A percentile compares a stretch with the other conserved stretches of the same genome.
Conservation (phyloP, 1,140 invertebrate species). For the Theocolax elegans region DNA sequence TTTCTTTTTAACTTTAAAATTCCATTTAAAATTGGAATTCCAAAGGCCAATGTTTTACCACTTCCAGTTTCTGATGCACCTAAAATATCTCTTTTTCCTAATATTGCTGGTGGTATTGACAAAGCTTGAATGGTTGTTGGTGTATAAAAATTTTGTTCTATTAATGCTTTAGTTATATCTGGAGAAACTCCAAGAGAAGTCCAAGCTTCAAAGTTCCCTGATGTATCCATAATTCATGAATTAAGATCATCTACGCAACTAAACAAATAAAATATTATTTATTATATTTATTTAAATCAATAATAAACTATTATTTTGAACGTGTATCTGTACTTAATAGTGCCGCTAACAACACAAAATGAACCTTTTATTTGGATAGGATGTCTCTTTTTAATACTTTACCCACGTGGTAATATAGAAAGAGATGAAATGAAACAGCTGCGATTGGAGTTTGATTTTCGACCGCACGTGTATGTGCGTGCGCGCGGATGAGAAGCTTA, state of each 20-base stretch:
- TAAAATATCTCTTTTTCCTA: conserved; percentile 87
- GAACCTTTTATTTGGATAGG: no score
- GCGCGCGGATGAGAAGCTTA: conserved; percentile 6
- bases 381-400: no score
- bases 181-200: conserved; percentile 75
- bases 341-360: no score
- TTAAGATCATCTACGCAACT: no score
- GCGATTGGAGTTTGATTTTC: no score
- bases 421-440: no score
- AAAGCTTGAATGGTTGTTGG: conserved; percentile 88
- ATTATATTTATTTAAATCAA: no score
- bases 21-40: conserved; percentile 88
- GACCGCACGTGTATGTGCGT: no score
- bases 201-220: conserved; percentile 71
- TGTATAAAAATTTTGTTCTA: conserved; percentile 78
- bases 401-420: no score
- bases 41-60: conserved; percentile 97
- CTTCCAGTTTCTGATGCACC: conserved; percentile 98
- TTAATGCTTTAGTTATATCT: conserved; percentile 78
- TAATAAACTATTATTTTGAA: no score
- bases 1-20: conserved; percentile 79
- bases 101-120: conserved; percentile 85
- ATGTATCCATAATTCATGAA: conserved; percentile 7
- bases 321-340: no score
- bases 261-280: no score